Evolutionary conservation across 1,140 invertebrate genomes (phyloP), one percentile per base, ranked within the genome.

Genomic region (Antheraea mylitta): DNA sequence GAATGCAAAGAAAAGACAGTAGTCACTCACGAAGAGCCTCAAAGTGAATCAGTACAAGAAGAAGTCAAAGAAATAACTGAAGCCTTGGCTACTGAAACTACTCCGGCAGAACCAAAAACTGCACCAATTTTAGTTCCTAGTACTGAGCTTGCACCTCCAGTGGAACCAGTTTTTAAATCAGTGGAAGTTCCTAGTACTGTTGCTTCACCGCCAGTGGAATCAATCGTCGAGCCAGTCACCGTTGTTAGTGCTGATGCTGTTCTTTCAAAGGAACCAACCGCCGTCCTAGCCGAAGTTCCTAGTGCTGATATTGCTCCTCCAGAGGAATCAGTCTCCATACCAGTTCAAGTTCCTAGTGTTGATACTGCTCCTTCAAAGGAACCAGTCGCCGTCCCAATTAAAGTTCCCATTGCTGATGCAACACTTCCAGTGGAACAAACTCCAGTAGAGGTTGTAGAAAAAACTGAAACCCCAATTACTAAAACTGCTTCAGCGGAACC

Each of bases 401-500:
- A 61, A 36, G 60, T 30, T 30, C 36, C 60, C 9, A 61, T 8
- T 30, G 60, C 13, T 22, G 18, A 30, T 30, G 16, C 36, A 16
- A 16, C 60, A 36, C n/a, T n/a, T 18, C 18, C 18, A 19, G n/a
- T 22, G 9, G 30, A 36, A 64, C 36, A 18, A 64, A 7, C 11
- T 42, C 11, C 11, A n/a, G 13, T 1, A 53, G 45, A 53, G 16
- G 16, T 42, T 3, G 19, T 6, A 64, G 38, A 64, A 64, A 64
- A 42, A n/a, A 19, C 18, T n/a, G 38, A 61, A 61, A 64, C 62
- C 9, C 18, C 18, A 11, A 67, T 42, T 9, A 42, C 45, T 38
- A 59, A 69, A 19, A 19, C 64, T 37, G 36, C 58, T 64, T 8
- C 36, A 42, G 11, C 36, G n/a, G 72, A 73, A 64, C 70, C 78